A percentile compares a stretch with the other conserved stretches of the same genome.
These are phyloP conservation scores for Trichogramma evanescens DNA, from an alignment of 2,888 invertebrate genomes.

Conservation along the genomic window DNA sequence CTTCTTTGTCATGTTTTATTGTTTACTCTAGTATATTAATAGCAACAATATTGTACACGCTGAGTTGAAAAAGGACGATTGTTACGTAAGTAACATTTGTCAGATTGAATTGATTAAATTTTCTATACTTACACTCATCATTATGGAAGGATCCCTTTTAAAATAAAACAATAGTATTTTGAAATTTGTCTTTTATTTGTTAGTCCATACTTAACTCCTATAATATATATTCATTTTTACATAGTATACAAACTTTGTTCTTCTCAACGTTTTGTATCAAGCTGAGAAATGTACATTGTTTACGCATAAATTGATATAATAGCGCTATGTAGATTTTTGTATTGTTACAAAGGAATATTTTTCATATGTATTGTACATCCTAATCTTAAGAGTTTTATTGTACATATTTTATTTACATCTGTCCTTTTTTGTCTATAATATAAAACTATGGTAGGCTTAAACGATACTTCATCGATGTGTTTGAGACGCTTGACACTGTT, in stretches of 20 bases:
- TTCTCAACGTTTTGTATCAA: slow-evolving; percentile 2
- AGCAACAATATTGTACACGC: too few species aligned
- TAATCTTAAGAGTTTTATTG: slow-evolving; percentile 9
- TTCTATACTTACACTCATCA: too few species aligned
- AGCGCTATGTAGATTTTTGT: slow-evolving; percentile 3
- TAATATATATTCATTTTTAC: slow-evolving; percentile 16
- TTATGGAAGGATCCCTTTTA: too few species aligned
- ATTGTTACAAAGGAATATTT: slow-evolving; percentile 7
- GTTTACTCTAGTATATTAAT: too few species aligned
- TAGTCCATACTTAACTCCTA: slow-evolving; percentile 14
- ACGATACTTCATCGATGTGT: too few species aligned
- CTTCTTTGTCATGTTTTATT: too few species aligned
- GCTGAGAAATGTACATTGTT: slow-evolving; percentile 4
- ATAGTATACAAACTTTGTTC: slow-evolving; percentile 20
- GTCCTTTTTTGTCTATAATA: background rate
- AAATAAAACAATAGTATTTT: too few species aligned
- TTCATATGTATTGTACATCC: slow-evolving; percentile 12
- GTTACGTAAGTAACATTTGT: too few species aligned
- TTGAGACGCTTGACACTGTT: too few species aligned
- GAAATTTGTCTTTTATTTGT: slow-evolving; percentile 14
- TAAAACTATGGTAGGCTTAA: too few species aligned
- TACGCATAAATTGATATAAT: background rate
- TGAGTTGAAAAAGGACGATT: too few species aligned
- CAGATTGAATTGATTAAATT: too few species aligned
- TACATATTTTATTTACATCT: slow-evolving; percentile 17